Conservation (phyloP, 2,113 vertebrate genomes). For the Cyanoramphus novaezelandiae region DNA sequence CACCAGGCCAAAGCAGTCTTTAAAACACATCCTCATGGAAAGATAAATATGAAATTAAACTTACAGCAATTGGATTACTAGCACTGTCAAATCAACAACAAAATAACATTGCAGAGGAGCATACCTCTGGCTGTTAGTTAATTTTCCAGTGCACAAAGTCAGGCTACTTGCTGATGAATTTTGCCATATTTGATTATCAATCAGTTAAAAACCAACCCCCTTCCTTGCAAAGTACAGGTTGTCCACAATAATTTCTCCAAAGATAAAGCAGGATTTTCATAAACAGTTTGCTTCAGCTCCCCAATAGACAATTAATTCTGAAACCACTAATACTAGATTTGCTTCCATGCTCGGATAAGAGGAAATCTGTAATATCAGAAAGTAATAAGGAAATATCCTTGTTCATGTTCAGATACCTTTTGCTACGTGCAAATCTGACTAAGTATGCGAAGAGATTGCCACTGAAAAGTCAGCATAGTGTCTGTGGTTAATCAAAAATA, state of each 20-base stretch:
- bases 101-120: not conserved
- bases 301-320: not conserved
- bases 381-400: not conserved
- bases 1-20: not conserved
- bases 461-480: not conserved
- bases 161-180: not conserved
- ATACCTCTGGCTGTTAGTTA: not conserved
- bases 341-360: not conserved
- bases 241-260: not conserved
- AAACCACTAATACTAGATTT: not conserved
- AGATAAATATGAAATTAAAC: not conserved
- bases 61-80: not conserved
- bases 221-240: not conserved
- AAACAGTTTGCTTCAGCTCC: not conserved
- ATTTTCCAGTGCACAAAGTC: conserved; percentile 21
- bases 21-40: not conserved
- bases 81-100: not conserved
- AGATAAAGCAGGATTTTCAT: conserved; percentile 5
- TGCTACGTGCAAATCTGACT: not conserved
- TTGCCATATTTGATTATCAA: conserved; percentile 6
- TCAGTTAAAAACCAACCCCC: not conserved
- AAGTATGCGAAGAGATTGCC: not conserved
- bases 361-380: not conserved
- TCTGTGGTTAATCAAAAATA: conserved; percentile 24
- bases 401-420: not conserved